A percentile compares a stretch with the other conserved stretches of the same genome.
Evolutionary conservation across 2,888 invertebrate genomes (phyloP).

Genomic region (Amphipyra berbera): DNA sequence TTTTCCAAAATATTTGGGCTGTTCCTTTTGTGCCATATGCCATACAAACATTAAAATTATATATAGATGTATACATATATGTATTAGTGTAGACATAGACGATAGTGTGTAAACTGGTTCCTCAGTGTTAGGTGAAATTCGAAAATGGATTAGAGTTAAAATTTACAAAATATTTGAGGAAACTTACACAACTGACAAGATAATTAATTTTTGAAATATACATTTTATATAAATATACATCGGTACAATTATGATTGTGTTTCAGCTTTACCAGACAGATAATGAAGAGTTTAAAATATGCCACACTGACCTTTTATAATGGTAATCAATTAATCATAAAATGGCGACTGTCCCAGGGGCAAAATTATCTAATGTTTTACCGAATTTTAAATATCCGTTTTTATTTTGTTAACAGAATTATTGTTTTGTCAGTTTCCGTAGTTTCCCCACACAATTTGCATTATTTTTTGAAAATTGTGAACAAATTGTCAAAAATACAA

Average conservation of each 20-base stretch:
- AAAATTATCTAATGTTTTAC: no score
- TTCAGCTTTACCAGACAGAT: no score
- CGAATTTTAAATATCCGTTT: no score
- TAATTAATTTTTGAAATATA: not conserved
- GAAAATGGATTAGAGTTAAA: slow-evolving; percentile 51
- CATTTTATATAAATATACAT: no score
- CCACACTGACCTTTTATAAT: no score
- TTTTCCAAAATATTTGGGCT: not conserved
- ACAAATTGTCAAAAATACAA: slow-evolving; percentile 36
- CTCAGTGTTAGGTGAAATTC: slow-evolving; percentile 67
- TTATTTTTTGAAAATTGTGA: slow-evolving; percentile 38
- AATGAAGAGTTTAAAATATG: no score
- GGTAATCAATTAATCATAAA: no score
- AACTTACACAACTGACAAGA: slow-evolving; percentile 38
- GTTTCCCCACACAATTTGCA: slow-evolving; percentile 34
- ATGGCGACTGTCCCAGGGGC: no score
- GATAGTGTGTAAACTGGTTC: slow-evolving; percentile 68
- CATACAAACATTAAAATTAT: slow-evolving; percentile 64
- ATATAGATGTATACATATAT: slow-evolving; percentile 61
- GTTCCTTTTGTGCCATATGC: slow-evolving; percentile 39
- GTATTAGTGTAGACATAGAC: slow-evolving; percentile 58
- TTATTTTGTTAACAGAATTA: no score
- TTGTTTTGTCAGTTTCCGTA: slow-evolving; percentile 15
- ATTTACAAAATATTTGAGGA: slow-evolving; percentile 45
- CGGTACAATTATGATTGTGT: no score